These are phyloP conservation scores for Ptychobarbus kaznakovi DNA, from an alignment of 2,797 vertebrate genomes.

Conservation along the genomic window DNA sequence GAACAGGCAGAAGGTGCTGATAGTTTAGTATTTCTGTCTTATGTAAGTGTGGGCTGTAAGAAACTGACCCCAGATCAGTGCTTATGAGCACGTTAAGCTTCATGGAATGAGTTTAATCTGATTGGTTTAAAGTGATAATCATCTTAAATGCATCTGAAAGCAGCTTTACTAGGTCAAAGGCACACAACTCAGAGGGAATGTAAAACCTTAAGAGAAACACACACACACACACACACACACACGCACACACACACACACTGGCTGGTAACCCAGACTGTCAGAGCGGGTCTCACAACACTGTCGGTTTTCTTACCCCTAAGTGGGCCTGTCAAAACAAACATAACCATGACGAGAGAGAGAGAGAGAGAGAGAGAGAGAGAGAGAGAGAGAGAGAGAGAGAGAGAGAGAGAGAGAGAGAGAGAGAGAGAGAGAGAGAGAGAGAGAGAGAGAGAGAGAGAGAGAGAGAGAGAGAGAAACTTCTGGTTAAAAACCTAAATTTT, in stretches of 20 bases:
- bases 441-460: too few relatives aligned
- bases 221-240: conserved; percentile 24
- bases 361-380: background rate
- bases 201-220: conserved; percentile 14
- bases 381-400: background rate
- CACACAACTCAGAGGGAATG: conserved; percentile 22
- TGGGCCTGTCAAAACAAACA: conserved; percentile 20
- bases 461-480: background rate
- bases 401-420: background rate
- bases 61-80: conserved; percentile 18
- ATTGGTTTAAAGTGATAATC: conserved; percentile 75
- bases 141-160: conserved; percentile 72
- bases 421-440: too few relatives aligned
- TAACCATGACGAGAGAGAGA: background rate
- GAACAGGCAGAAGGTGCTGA: background rate
- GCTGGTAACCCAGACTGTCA: conserved; percentile 5
- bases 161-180: conserved; percentile 63
- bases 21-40: conserved; percentile 1
- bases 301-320: conserved; percentile 6
- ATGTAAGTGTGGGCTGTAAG: background rate
- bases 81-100: conserved; percentile 19
- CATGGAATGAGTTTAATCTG: conserved; percentile 61
- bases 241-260: conserved; percentile 25
- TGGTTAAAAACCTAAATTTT: background rate
- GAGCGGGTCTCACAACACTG: background rate